A percentile compares a stretch with the other conserved stretches of the same genome.
Evolutionary conservation across 2,113 vertebrate species (phyloP).

Genomic region (Marcusenius ussheri): DNA sequence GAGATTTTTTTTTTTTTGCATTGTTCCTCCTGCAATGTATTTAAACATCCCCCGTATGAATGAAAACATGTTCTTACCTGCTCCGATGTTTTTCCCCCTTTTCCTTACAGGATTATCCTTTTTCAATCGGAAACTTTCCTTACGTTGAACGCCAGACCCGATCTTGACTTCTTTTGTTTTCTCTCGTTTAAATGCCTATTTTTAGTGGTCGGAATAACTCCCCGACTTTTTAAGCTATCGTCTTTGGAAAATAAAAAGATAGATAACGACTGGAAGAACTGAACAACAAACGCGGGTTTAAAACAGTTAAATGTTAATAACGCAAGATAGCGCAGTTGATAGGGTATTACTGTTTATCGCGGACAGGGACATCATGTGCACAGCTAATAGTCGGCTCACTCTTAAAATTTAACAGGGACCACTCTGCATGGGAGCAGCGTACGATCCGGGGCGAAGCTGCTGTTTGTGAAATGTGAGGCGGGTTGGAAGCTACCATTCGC

Average conservation of each 20-base stretch:
- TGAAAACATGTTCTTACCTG: slow-evolving; percentile 15
- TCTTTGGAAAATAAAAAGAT: slow-evolving; percentile 1
- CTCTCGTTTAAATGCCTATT: slow-evolving; percentile 1
- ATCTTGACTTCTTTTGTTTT: slow-evolving; percentile 10
- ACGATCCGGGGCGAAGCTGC: slow-evolving; percentile 1
- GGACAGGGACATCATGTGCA: not conserved
- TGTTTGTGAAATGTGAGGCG: slow-evolving; percentile 6
- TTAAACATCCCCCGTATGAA: not conserved
- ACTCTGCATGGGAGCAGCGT: slow-evolving; percentile 1
- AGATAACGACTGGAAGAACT: not conserved
- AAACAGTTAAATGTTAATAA: not conserved
- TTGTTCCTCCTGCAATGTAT: not conserved
- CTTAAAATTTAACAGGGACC: slow-evolving; percentile 2
- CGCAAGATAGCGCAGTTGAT: not conserved
- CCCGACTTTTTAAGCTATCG: not conserved
- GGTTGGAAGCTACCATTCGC: slow-evolving; percentile 19
- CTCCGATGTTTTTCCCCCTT: not conserved
- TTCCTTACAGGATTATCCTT: slow-evolving; percentile 13
- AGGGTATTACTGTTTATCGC: not conserved
- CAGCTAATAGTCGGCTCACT: not conserved
- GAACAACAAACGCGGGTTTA: not conserved
- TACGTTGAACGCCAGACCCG: not conserved
- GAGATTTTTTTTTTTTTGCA: not conserved
- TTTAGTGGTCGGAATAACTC: not conserved
- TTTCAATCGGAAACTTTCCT: slow-evolving; percentile 15